Conservation (phyloP, 2,797 vertebrate species). For the Hippocampus kuda region DNA sequence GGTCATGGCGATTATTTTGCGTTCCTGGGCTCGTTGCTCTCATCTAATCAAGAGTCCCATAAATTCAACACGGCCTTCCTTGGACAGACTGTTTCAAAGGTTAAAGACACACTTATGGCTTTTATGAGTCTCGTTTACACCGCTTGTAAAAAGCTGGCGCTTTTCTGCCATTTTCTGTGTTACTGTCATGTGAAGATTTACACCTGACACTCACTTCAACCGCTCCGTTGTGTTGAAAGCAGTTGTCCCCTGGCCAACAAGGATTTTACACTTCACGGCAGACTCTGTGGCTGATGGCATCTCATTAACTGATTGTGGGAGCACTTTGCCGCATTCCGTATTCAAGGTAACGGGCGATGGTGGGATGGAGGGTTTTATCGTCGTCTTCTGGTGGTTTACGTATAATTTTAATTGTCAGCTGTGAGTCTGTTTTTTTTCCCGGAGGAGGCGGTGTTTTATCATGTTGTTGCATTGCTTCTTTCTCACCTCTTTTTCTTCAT, state of each 20-base stretch:
- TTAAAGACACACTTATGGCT: conserved; percentile 25
- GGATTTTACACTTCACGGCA: not conserved
- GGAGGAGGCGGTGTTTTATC: no score
- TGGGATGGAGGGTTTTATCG: not conserved
- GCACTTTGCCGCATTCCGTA: not conserved
- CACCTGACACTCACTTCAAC: not conserved
- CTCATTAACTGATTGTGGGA: not conserved
- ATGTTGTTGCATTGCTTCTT: no score
- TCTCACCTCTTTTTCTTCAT: no score
- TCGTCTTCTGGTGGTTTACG: not conserved
- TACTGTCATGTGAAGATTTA: not conserved
- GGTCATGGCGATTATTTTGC: not conserved
- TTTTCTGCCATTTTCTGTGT: not conserved
- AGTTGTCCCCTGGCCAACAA: not conserved
- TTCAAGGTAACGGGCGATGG: not conserved
- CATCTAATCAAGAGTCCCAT: conserved; percentile 19
- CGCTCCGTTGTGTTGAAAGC: not conserved
- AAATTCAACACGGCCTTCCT: conserved; percentile 12
- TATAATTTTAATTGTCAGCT: not conserved
- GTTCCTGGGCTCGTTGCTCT: not conserved
- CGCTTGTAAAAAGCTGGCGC: not conserved
- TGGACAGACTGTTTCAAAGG: conserved; percentile 49
- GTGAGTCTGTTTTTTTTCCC: not conserved
- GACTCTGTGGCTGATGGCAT: not conserved
- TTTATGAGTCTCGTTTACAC: conserved; percentile 18